Percentiles rank a stretch among this genome's conserved stretches.
Evolutionary conservation across 2,113 vertebrate species (phyloP).

Genomic region (Pardalotus punctatus): DNA sequence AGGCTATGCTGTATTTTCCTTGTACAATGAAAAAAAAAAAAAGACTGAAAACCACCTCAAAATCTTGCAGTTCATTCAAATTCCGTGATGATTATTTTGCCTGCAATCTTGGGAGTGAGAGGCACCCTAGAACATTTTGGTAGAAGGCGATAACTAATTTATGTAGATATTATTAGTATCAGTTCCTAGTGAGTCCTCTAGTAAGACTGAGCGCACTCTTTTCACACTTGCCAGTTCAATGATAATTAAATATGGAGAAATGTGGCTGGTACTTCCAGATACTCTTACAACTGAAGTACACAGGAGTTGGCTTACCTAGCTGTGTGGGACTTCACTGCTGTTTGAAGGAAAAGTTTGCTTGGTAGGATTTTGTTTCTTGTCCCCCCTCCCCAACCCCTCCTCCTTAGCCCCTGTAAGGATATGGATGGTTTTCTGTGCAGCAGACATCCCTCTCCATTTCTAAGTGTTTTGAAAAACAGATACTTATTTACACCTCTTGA

Average conservation of each 20-base stretch:
- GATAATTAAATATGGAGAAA: not conserved
- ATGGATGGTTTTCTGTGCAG: not conserved
- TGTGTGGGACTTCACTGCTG: not conserved
- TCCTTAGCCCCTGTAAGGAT: not conserved
- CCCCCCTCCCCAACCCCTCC: rapidly evolving
- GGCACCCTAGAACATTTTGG: not conserved
- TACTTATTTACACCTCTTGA: not conserved
- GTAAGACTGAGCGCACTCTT: not conserved
- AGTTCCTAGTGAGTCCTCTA: not conserved
- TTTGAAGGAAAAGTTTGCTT: not conserved
- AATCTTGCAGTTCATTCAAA: not conserved
- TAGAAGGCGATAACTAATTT: not conserved
- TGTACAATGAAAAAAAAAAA: not conserved
- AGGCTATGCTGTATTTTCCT: not conserved
- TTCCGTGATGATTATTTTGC: not conserved
- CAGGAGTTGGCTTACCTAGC: not conserved
- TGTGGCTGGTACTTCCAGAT: not conserved
- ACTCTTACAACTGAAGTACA: not conserved
- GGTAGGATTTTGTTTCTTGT: not conserved
- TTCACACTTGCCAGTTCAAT: not conserved
- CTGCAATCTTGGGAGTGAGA: not conserved
- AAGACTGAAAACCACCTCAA: not conserved
- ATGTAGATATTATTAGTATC: not conserved
- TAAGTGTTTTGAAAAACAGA: not conserved
- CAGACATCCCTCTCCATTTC: not conserved